Conservation (phyloP, 2,797 vertebrate genomes). For the Lateolabrax maculatus region DNA sequence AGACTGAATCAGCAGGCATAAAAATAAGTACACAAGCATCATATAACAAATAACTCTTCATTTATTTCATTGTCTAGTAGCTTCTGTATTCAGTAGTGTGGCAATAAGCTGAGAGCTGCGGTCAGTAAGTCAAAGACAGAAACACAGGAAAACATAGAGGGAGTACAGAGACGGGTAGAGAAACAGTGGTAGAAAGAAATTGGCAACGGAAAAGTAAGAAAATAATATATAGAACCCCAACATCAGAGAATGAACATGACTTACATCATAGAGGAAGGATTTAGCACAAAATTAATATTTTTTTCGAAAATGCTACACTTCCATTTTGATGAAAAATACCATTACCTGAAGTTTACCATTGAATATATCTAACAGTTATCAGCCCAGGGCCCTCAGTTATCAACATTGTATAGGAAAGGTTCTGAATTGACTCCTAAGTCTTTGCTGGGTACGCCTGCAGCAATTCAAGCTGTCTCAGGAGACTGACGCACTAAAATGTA, state of each 20-base stretch:
- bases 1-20: not conserved
- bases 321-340: slow-evolving; percentile 39
- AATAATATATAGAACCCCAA: not conserved
- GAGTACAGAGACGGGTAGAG: slow-evolving; percentile 8
- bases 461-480: not conserved
- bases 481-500: not conserved
- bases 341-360: slow-evolving; percentile 36
- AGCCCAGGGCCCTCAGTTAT: slow-evolving; percentile 33
- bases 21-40: slow-evolving; percentile 28
- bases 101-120: slow-evolving; percentile 52
- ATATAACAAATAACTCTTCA: slow-evolving; percentile 60
- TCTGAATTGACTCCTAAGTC: not conserved
- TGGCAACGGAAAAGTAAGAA: slow-evolving; percentile 16
- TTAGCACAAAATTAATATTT: slow-evolving; percentile 1
- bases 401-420: slow-evolving; percentile 28
- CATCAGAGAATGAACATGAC: slow-evolving; percentile 1
- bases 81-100: slow-evolving; percentile 45
- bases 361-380: slow-evolving; percentile 12
- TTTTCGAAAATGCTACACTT: slow-evolving; percentile 42
- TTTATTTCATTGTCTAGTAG: slow-evolving; percentile 70
- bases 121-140: slow-evolving; percentile 40
- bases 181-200: not conserved
- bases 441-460: not conserved
- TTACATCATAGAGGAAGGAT: not conserved
- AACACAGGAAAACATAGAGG: slow-evolving; percentile 21